Percentiles rank a stretch among this genome's conserved stretches.
Conservation (phyloP, 2,797 vertebrate species). For the Dipus sagitta region DNA sequence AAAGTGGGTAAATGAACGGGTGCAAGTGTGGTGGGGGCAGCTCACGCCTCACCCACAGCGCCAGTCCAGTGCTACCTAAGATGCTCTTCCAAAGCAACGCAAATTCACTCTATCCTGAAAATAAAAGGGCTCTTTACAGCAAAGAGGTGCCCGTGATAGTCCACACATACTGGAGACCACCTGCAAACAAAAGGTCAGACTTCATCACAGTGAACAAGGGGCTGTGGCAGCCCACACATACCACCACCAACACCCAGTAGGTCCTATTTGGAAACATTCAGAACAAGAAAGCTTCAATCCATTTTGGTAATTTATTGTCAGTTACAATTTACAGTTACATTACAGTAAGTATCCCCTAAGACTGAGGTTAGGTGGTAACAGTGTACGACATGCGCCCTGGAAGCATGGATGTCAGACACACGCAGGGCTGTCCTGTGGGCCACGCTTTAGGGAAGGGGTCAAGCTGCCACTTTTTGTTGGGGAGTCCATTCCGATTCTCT, state of each 20-base stretch:
- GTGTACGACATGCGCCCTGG: not conserved
- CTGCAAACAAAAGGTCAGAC: not conserved
- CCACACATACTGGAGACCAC: not conserved
- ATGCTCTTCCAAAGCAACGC: conserved; percentile 15
- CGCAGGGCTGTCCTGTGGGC: not conserved
- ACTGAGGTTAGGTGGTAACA: not conserved
- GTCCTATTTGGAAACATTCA: not conserved
- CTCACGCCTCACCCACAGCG: not conserved
- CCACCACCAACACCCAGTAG: not conserved
- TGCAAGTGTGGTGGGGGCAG: not conserved
- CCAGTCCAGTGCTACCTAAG: not conserved
- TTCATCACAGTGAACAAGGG: no score
- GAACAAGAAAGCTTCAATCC: not conserved
- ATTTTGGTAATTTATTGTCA: not conserved
- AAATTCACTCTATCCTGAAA: conserved; percentile 48
- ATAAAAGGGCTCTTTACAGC: conserved; percentile 71
- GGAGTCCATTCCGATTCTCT: conserved; percentile 51
- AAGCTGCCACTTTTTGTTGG: not conserved
- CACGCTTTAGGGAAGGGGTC: not conserved
- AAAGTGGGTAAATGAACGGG: conserved; percentile 5
- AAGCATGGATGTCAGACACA: not conserved
- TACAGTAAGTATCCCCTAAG: not conserved
- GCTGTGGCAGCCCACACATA: not conserved
- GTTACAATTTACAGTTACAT: conserved; percentile 51
- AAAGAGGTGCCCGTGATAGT: not conserved